Percentiles rank a stretch among this genome's conserved stretches.
phyloP scores from a whole-genome alignment of 2,888 invertebrate species.

The Epistrophe grossulariae region DNA sequence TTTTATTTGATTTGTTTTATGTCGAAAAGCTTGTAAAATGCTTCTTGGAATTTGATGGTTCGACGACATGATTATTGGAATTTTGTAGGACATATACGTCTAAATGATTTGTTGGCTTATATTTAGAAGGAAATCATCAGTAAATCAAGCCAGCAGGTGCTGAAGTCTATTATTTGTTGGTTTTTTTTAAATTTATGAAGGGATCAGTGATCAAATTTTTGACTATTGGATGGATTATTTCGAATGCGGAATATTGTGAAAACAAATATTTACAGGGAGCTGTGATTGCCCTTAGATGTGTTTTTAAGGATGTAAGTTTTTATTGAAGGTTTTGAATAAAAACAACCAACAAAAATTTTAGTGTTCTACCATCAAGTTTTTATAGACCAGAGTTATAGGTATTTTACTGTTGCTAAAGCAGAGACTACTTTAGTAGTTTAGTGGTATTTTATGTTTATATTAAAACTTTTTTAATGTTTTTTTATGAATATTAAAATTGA shows the following conservation, averaged over 20 bases:
- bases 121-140: conserved; percentile 3
- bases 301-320: no score
- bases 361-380: no score
- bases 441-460: no score
- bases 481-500: no score
- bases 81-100: conserved; percentile 1
- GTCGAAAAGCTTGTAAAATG: conserved; percentile 49
- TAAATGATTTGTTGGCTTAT: conserved; percentile 7
- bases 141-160: conserved; percentile 27
- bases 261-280: neutral
- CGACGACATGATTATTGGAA: conserved; percentile 27
- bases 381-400: no score
- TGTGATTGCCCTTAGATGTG: neutral
- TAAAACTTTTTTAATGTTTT: no score
- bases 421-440: no score
- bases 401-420: no score
- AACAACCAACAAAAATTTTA: no score
- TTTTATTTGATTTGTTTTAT: conserved; percentile 47
- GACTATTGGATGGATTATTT: neutral
- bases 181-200: neutral
- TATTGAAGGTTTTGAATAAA: no score
- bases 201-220: conserved; percentile 1
- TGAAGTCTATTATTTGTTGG: neutral
- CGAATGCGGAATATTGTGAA: neutral
- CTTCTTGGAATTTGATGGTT: conserved; percentile 52